Percentiles rank a stretch among this genome's conserved stretches.
Conservation (phyloP, 2,113 vertebrate genomes). For the Typhlomys cinereus region DNA sequence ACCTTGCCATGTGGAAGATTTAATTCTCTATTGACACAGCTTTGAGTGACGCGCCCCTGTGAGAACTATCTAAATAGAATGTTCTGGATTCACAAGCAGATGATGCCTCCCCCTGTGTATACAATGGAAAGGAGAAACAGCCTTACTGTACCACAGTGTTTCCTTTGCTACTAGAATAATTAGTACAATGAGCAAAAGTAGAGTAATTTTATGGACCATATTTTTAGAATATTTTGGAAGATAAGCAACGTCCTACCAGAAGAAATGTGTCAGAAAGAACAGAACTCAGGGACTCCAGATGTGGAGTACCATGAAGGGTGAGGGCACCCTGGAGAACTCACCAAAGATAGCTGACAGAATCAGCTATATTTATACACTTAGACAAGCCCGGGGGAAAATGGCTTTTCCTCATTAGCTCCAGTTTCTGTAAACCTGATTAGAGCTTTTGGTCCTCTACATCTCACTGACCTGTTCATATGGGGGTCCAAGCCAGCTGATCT, state of each 20-base stretch:
- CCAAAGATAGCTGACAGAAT: no score
- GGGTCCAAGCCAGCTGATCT: no score
- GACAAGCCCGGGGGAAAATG: no score
- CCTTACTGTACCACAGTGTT: neutral
- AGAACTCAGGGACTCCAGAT: no score
- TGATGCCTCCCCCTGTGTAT: slow-evolving; percentile 35
- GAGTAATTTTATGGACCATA: neutral
- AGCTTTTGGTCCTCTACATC: no score
- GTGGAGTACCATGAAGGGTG: no score
- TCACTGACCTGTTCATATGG: no score
- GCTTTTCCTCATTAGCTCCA: no score
- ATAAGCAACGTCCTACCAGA: neutral
- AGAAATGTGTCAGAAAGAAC: no score
- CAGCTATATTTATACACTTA: no score
- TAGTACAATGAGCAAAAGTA: neutral
- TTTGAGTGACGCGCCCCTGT: slow-evolving; percentile 71
- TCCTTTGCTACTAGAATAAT: neutral
- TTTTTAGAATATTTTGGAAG: neutral
- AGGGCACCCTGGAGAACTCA: no score
- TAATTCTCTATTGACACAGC: slow-evolving; percentile 75
- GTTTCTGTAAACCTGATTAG: no score
- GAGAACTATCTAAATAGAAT: slow-evolving; percentile 69
- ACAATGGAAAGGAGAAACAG: neutral
- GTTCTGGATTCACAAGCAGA: slow-evolving; percentile 62
- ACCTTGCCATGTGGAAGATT: slow-evolving; percentile 75